phyloP scores from a whole-genome alignment of 1,140 invertebrate genomes.

The Neodiprion lecontei region DNA sequence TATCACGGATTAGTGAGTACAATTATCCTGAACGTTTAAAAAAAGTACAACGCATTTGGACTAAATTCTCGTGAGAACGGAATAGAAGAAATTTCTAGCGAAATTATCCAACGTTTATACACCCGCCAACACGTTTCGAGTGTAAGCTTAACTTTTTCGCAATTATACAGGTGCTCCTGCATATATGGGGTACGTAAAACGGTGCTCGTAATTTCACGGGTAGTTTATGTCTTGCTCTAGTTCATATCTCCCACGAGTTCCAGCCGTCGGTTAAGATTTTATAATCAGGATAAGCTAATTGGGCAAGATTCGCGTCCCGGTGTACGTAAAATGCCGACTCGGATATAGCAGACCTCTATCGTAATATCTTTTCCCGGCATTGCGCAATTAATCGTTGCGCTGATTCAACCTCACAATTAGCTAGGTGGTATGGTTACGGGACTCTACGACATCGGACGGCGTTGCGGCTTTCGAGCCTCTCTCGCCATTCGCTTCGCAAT shows the following conservation, averaged over 20 bases:
- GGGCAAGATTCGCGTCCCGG: background rate
- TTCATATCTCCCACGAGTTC: background rate
- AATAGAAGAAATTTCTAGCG: background rate
- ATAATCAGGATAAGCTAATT: background rate
- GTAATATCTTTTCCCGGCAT: background rate
- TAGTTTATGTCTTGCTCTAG: background rate
- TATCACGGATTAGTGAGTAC: too few relatives aligned
- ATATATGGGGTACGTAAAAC: too few relatives aligned
- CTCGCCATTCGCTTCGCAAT: background rate
- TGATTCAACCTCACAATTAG: background rate
- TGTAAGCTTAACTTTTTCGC: background rate
- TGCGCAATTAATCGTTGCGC: constrained; percentile 4
- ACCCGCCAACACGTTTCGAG: background rate
- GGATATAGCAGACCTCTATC: background rate
- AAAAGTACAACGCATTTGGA: too few relatives aligned
- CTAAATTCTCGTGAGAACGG: background rate
- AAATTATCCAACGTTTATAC: too few relatives aligned
- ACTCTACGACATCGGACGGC: background rate
- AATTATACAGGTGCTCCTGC: background rate
- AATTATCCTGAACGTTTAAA: too few relatives aligned
- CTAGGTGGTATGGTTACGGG: too few relatives aligned
- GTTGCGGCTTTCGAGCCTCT: background rate
- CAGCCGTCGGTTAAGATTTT: background rate
- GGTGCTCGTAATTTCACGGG: background rate
- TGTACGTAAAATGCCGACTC: background rate